Base-by-base conservation (phyloP, 2,113 vertebrate genomes). In the Xenotilapia caudafasciata region DNA sequence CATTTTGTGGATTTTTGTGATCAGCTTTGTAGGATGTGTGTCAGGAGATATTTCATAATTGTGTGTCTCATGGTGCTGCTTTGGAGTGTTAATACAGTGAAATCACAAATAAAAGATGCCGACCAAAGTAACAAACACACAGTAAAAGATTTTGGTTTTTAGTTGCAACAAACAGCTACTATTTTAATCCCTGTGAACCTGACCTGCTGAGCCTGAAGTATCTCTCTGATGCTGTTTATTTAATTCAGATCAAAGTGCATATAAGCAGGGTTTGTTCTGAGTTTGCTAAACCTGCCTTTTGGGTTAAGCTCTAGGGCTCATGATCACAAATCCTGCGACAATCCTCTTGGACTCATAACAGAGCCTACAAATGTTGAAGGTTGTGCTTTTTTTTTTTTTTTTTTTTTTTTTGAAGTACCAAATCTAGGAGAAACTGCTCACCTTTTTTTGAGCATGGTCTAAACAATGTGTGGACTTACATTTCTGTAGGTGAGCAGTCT, bases 401-500 rank as follows among this genome's bases (percentile, higher is more conserved):
- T 19, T 31, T 17, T 33, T 47, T 17, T 17, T 58, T 45, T 35
- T 9, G 0, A 15, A 28, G 21, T 19, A 47, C 40, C 23, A 28
- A 75, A 28, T 75, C 14, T 47, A 47, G 40, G 68, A 75, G 68
- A 28, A 75, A 45, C 1, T 8, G 42, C 17, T 75, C 42, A 31
- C 14, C 9, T 49, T 31, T 65, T 68, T 47, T 65, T 65, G 4
- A 75, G 15, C 4, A 4, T 13, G 70, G 40, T 19, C 23, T 47
- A 28, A 17, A 58, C 17, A 47, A 38, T 3, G 7, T n/a, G 21
- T 23, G 12, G 3, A 93, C 96, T 97, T 86, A 96, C 97, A 40
- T 97, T 98, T 88, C 99, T 97, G 87, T 98, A 99, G 7, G 96
- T 95, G 26, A 99, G 96, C 65, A 99, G 96, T 75, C 98, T 96